Conservation (phyloP, 1,140 invertebrate genomes). For the Hyles vespertilio region DNA sequence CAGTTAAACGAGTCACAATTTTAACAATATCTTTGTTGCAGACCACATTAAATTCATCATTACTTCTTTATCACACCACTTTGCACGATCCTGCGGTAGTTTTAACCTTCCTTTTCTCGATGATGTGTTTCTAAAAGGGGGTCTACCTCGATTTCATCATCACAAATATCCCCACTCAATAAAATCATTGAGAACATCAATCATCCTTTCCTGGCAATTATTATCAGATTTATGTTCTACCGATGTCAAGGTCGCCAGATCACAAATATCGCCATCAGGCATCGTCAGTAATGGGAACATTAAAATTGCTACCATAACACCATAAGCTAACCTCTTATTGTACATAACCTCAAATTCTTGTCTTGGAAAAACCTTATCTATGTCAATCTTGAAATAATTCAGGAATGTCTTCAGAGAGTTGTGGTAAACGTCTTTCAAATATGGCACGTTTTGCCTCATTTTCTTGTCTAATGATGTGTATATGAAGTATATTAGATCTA, state of each 20-base stretch:
- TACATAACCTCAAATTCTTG: conserved; percentile 26
- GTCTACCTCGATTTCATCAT: background rate
- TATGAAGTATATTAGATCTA: conserved; percentile 28
- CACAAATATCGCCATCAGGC: conserved; percentile 18
- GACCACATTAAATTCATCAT: no score
- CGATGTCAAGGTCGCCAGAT: background rate
- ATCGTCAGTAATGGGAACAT: conserved; percentile 17
- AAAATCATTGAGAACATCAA: conserved; percentile 28
- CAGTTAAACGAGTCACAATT: no score
- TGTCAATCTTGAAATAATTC: conserved; percentile 20
- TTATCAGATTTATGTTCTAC: background rate
- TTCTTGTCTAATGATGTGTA: conserved; percentile 19
- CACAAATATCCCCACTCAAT: conserved; percentile 27
- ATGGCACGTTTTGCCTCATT: conserved; percentile 15
- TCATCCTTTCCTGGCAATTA: background rate
- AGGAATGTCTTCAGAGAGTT: conserved; percentile 20
- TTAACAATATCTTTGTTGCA: no score
- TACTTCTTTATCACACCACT: no score
- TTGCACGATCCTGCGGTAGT: no score
- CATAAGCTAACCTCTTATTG: conserved; percentile 23
- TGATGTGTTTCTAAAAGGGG: no score
- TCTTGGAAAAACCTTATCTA: conserved; percentile 18
- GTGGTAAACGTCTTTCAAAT: conserved; percentile 23
- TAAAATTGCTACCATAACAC: conserved; percentile 20
- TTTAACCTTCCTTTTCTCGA: no score